Percentiles rank a stretch among this genome's conserved stretches.
phyloP scores from a whole-genome alignment of 2,113 vertebrate species.

The Myotis yumanensis region DNA sequence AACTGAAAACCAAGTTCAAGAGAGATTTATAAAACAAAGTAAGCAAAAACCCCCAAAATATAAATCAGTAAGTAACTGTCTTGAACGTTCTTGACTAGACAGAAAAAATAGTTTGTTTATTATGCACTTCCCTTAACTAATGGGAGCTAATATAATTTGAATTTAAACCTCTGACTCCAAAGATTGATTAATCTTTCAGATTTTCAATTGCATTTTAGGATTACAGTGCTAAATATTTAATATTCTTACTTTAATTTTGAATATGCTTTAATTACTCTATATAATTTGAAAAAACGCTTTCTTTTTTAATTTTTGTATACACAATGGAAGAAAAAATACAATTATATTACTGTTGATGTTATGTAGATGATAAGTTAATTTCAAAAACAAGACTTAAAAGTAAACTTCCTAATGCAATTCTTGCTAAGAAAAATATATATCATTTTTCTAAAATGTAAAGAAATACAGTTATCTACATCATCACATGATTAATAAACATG shows the following conservation, averaged over 20 bases:
- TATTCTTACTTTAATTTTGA: slow-evolving; percentile 65
- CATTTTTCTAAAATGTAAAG: background rate
- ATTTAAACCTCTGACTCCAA: slow-evolving; percentile 65
- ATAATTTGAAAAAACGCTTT: slow-evolving; percentile 17
- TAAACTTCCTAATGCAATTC: background rate
- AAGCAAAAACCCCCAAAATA: slow-evolving; percentile 48
- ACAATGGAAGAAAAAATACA: slow-evolving; percentile 41
- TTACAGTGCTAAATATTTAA: slow-evolving; percentile 54
- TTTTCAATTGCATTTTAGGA: slow-evolving; percentile 59
- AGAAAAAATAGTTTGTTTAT: slow-evolving; percentile 30
- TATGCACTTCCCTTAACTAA: background rate
- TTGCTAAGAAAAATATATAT: slow-evolving; percentile 1
- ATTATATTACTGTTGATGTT: slow-evolving; percentile 25
- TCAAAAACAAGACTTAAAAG: background rate
- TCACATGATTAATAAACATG: background rate
- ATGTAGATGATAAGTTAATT: slow-evolving; percentile 35
- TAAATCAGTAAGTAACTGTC: slow-evolving; percentile 48
- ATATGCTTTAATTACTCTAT: background rate
- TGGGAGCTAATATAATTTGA: background rate
- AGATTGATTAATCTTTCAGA: slow-evolving; percentile 56
- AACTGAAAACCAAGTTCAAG: slow-evolving; percentile 43
- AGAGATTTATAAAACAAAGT: slow-evolving; percentile 60
- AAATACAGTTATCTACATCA: background rate
- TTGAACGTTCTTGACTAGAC: slow-evolving; percentile 43
- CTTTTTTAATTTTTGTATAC: slow-evolving; percentile 45